Evolutionary conservation across 2,113 vertebrate genomes (phyloP).

Genomic region (Hydrochoerus hydrochaeris): DNA sequence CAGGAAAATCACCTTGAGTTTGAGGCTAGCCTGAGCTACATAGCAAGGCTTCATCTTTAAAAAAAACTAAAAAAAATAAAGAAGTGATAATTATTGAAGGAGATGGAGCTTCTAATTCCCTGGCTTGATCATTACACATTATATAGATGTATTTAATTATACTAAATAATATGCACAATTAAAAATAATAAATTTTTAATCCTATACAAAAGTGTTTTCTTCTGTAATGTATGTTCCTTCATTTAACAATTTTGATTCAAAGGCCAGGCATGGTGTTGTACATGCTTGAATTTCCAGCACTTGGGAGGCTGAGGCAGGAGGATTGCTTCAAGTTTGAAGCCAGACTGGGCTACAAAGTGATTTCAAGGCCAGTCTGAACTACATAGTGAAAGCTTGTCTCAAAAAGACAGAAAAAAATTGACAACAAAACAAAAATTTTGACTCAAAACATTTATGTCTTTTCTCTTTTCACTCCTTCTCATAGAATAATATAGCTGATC

Average conservation of each 20-base stretch:
- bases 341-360: not conserved
- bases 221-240: conserved; percentile 51
- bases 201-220: not conserved
- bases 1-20: not conserved
- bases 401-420: not conserved
- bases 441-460: not conserved
- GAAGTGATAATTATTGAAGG: not conserved
- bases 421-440: not conserved
- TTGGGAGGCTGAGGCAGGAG: not conserved
- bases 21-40: not conserved
- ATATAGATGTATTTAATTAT: not conserved
- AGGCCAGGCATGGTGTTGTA: not conserved
- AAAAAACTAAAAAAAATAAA: not conserved
- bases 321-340: not conserved
- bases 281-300: not conserved
- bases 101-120: not conserved
- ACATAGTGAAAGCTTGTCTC: not conserved
- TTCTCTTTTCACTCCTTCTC: not conserved
- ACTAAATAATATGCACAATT: not conserved
- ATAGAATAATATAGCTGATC: conserved; percentile 93
- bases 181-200: not conserved
- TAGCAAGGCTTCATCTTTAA: not conserved
- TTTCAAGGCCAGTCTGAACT: not conserved
- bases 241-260: not conserved
- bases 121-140: not conserved